Evolutionary conservation across 2,113 vertebrate species (phyloP), one percentile per base, ranked within the genome.

Genomic region (Solea solea): DNA sequence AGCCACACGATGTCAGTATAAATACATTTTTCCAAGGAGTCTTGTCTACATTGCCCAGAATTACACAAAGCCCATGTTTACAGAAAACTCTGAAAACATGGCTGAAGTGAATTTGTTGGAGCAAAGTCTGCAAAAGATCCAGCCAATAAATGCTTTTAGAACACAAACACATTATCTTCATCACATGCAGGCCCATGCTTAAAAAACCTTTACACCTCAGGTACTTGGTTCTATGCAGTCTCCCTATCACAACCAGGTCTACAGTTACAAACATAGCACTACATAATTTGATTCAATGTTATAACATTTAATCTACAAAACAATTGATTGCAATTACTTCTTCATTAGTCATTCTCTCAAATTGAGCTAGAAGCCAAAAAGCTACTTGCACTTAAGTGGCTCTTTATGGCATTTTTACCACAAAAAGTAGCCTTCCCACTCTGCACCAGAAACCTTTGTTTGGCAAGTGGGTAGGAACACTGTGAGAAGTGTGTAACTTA

Each of bases 1-100:
- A 14, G 48, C 90, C 92, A 90, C 89, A 76, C 8, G 81, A 3
- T 57, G 91, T 65, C 78, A 64, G 70, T 76, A 59, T 62, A 45
- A 6, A 28, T 16, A 52, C 0, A 62, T 64, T 57, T 64, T 45
- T 0, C 5, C 13, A 34, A 0, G 2, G 3, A 49, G 48, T 14
- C 15, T 34, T 25, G 25, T 6, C n/a, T 49, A 40, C 4, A 71
- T 61, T 80, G 51, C 42, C 56, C 39, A 72, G 4, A 15, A 60
- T 46, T 53, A 21, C n/a, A n/a, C 2, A 7, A 1, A 41, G 6
- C 7, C 42, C n/a, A 4, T 46, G 34, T 15, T 57, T 14, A 53
- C 13, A 12, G 50, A 21, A 53, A 58, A 74, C 11, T 2, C 11
- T 2, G 44, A 39, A 21, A 40, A 52, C 9, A 49, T 4, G 7